Conservation (phyloP, 2,113 vertebrate species). For the Apaloderma vittatum region DNA sequence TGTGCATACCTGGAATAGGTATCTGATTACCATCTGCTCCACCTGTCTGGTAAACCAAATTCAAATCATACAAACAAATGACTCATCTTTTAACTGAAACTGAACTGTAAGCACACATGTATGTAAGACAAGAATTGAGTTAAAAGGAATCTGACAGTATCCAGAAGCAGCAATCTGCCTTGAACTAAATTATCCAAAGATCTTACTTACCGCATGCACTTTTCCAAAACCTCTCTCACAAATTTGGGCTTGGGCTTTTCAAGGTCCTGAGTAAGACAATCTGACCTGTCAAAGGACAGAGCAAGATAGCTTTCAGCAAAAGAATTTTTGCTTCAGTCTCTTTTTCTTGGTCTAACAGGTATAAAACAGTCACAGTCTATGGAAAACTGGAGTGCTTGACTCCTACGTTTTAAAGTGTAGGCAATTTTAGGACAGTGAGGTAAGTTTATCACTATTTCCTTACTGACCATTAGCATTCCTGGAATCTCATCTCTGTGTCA, state of each 20-base stretch:
- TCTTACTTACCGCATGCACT: slow-evolving; percentile 90
- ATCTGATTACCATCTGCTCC: not conserved
- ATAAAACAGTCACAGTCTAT: not conserved
- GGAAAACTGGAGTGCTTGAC: not conserved
- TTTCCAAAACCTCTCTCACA: slow-evolving; percentile 97
- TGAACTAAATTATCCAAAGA: not conserved
- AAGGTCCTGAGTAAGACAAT: slow-evolving; percentile 91
- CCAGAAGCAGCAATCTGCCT: not conserved
- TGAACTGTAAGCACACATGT: not conserved
- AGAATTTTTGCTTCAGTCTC: not conserved
- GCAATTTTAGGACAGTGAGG: not conserved
- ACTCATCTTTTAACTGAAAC: not conserved
- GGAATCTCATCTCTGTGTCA: not conserved
- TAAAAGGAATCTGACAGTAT: not conserved
- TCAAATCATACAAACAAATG: not conserved
- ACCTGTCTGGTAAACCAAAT: not conserved
- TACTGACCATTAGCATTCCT: not conserved
- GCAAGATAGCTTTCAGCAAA: not conserved
- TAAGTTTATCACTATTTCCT: not conserved
- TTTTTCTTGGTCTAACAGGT: not conserved
- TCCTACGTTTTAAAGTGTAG: too few species aligned
- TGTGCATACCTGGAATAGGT: rapidly evolving
- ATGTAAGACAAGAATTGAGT: not conserved
- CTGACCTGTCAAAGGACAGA: slow-evolving; percentile 84
- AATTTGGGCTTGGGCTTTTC: slow-evolving; percentile 97